phyloP scores from a whole-genome alignment of 2,113 vertebrate species.

The Hucho hucho region DNA sequence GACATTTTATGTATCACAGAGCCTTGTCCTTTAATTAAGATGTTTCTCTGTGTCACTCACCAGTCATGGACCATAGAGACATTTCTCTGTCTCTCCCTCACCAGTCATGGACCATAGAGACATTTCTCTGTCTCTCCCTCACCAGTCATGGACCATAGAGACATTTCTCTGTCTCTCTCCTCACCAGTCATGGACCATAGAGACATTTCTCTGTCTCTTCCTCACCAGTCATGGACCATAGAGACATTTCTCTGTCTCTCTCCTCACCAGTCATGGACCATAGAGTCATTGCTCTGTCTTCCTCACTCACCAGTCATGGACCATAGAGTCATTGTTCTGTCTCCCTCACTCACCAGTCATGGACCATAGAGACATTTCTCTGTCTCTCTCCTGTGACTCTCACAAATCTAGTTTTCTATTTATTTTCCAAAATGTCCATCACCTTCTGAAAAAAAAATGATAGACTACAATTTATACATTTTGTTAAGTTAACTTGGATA shows the following conservation, averaged over 20 bases:
- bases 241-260: not conserved
- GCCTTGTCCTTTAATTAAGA: slow-evolving; percentile 62
- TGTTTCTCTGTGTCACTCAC: slow-evolving; percentile 56
- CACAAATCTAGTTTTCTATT: slow-evolving; percentile 41
- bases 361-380: slow-evolving; percentile 59
- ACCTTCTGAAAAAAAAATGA: slow-evolving; percentile 42
- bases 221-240: slow-evolving; percentile 59
- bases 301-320: slow-evolving; percentile 27
- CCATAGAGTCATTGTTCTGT: slow-evolving; percentile 53
- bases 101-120: slow-evolving; percentile 60
- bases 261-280: too few relatives aligned
- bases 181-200: slow-evolving; percentile 57
- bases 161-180: slow-evolving; percentile 31
- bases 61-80: slow-evolving; percentile 63
- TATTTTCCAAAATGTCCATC: slow-evolving; percentile 55
- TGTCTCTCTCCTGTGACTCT: slow-evolving; percentile 58
- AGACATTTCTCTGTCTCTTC: slow-evolving; percentile 60
- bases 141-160: slow-evolving; percentile 54
- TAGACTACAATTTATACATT: slow-evolving; percentile 44
- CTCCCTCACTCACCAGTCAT: slow-evolving; percentile 55
- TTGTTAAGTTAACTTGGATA: slow-evolving; percentile 56
- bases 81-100: slow-evolving; percentile 56
- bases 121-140: slow-evolving; percentile 57
- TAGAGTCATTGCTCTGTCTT: slow-evolving; percentile 52
- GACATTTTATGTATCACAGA: slow-evolving; percentile 47